Conservation (phyloP, 2,797 vertebrate species). For the Clamator glandarius region DNA sequence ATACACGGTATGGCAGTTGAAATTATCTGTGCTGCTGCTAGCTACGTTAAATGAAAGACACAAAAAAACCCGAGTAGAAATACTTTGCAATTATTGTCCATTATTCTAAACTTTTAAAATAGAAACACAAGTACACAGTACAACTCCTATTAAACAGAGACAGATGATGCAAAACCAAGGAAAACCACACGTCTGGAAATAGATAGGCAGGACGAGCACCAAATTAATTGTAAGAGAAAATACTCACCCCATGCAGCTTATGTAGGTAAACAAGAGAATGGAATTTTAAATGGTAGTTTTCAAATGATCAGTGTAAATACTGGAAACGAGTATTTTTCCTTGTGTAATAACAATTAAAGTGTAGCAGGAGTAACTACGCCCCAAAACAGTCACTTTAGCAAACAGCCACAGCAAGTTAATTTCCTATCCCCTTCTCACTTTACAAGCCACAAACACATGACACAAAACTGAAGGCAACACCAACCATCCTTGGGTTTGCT, state of each 20-base stretch:
- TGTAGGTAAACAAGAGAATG: background rate
- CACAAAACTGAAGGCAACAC: background rate
- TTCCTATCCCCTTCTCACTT: background rate
- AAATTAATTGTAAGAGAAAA: background rate
- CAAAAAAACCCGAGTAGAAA: background rate
- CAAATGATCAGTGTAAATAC: background rate
- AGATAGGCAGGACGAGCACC: background rate
- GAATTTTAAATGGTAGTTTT: conserved; percentile 13
- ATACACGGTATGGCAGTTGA: background rate
- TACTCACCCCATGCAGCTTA: background rate
- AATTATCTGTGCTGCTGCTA: background rate
- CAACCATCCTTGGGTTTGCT: background rate
- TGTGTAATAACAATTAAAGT: background rate
- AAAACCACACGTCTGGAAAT: background rate
- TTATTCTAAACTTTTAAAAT: background rate
- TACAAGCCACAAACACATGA: background rate
- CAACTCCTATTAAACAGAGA: background rate
- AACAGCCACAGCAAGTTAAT: background rate
- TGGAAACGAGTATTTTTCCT: background rate
- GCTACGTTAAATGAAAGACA: background rate
- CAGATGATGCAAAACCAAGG: background rate
- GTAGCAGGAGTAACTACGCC: background rate
- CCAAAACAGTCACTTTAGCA: background rate
- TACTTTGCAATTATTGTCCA: background rate
- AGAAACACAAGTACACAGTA: background rate